Evolutionary conservation across 2,797 vertebrate species (phyloP).

Genomic region (Xenentodon cancila): DNA sequence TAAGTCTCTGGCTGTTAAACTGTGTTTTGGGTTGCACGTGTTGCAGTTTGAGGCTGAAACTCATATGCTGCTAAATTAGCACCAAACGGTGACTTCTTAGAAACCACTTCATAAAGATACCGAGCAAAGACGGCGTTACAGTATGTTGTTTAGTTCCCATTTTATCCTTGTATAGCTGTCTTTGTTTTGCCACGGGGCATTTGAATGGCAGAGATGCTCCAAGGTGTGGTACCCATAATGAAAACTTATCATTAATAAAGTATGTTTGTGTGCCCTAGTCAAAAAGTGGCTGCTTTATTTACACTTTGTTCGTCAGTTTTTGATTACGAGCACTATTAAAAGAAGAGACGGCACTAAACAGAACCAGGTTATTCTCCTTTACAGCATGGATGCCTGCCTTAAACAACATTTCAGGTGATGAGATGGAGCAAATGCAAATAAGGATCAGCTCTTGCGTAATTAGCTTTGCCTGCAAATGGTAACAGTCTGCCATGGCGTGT

Average conservation of each 20-base stretch:
- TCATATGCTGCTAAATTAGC: no score
- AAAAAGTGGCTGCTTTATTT: not conserved
- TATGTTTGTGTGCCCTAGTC: conserved; percentile 43
- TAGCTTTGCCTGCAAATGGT: conserved; percentile 46
- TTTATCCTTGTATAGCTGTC: no score
- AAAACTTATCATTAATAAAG: conserved; percentile 41
- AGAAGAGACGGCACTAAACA: conserved; percentile 16
- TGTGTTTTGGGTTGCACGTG: conserved; percentile 14
- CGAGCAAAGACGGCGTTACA: no score
- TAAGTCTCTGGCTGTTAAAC: conserved; percentile 35
- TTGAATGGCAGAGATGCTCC: conserved; percentile 8
- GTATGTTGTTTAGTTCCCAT: no score
- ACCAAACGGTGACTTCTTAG: no score
- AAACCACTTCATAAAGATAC: no score
- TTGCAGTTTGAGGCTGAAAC: no score
- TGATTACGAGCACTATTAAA: conserved; percentile 27
- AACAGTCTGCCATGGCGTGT: conserved; percentile 25
- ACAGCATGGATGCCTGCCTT: conserved; percentile 32
- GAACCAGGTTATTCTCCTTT: conserved; percentile 34
- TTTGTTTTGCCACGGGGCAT: no score
- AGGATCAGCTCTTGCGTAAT: conserved; percentile 42
- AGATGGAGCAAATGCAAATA: conserved; percentile 46
- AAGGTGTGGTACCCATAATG: conserved; percentile 37
- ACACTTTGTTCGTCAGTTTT: conserved; percentile 44
- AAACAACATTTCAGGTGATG: conserved; percentile 39